Conservation (phyloP, 2,888 invertebrate species). For the Spicauda simplicius region DNA sequence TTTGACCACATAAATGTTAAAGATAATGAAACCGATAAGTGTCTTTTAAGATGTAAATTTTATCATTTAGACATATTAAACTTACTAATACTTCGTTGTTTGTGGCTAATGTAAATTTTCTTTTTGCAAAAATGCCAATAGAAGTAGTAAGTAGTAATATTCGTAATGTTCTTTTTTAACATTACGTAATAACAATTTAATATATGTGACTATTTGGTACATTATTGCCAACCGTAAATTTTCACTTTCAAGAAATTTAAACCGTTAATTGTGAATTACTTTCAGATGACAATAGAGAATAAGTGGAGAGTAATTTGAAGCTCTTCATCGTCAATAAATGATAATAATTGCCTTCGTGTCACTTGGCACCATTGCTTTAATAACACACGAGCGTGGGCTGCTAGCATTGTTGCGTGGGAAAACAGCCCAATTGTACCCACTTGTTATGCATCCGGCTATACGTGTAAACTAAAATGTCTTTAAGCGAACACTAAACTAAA, state of each 20-base stretch:
- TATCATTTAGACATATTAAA: too few relatives aligned
- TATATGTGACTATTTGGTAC: too few relatives aligned
- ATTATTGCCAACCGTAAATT: too few relatives aligned
- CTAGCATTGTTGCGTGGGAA: slow-evolving; percentile 66
- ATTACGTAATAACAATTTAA: too few relatives aligned
- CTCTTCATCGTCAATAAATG: slow-evolving; percentile 38
- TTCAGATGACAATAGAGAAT: neutral
- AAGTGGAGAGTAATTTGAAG: slow-evolving; percentile 26
- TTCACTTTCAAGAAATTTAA: too few relatives aligned
- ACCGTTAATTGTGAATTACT: too few relatives aligned
- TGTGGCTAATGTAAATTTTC: too few relatives aligned
- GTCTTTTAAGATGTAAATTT: neutral
- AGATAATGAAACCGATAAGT: neutral
- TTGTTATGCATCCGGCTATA: slow-evolving; percentile 52
- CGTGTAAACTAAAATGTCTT: slow-evolving; percentile 32
- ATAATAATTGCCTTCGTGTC: slow-evolving; percentile 41
- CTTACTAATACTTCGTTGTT: too few relatives aligned
- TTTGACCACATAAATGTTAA: neutral
- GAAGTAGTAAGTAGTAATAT: too few relatives aligned
- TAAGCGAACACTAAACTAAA: slow-evolving; percentile 28
- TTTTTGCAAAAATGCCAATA: too few relatives aligned
- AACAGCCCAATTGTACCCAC: slow-evolving; percentile 64
- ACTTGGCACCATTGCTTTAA: slow-evolving; percentile 43
- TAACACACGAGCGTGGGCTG: slow-evolving; percentile 57
- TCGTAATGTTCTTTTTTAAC: too few relatives aligned